Conservation (phyloP, 2,797 vertebrate genomes). For the Platyrinchus mystaceus region DNA sequence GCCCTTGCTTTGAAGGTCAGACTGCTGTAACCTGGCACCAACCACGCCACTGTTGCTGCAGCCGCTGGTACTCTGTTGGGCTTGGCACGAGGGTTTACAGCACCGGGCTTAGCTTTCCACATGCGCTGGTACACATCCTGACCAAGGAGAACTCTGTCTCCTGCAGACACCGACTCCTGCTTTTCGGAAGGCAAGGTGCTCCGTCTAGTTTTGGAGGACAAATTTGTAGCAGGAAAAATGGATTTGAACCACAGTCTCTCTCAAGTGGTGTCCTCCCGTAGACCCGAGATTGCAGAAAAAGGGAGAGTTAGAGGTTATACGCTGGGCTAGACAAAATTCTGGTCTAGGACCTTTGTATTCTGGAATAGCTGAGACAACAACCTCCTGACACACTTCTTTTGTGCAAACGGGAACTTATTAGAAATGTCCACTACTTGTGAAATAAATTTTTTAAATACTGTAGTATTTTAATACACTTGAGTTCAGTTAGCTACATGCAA, state of each 20-base stretch:
- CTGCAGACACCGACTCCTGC: slow-evolving; percentile 74
- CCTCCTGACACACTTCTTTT: background rate
- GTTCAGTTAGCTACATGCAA: background rate
- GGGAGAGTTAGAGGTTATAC: background rate
- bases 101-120: slow-evolving; percentile 81
- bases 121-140: slow-evolving; percentile 78
- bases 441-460: background rate
- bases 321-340: background rate
- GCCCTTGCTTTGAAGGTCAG: slow-evolving; percentile 81
- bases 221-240: slow-evolving; percentile 82
- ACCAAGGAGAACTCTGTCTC: slow-evolving; percentile 81
- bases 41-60: slow-evolving; percentile 81
- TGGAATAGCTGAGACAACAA: background rate
- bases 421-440: background rate
- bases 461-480: background rate
- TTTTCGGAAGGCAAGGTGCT: slow-evolving; percentile 82
- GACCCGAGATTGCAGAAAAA: slow-evolving; percentile 65
- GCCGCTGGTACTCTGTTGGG: slow-evolving; percentile 81
- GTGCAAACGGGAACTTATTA: background rate
- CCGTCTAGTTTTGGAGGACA: slow-evolving; percentile 82
- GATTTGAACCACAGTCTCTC: slow-evolving; percentile 83
- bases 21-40: slow-evolving; percentile 79
- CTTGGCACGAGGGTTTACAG: slow-evolving; percentile 78
- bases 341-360: background rate
- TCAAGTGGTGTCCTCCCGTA: slow-evolving; percentile 63